A percentile compares a stretch with the other conserved stretches of the same genome.
phyloP scores from a whole-genome alignment of 2,888 invertebrate genomes.

The Dicyrtoma fusca region DNA sequence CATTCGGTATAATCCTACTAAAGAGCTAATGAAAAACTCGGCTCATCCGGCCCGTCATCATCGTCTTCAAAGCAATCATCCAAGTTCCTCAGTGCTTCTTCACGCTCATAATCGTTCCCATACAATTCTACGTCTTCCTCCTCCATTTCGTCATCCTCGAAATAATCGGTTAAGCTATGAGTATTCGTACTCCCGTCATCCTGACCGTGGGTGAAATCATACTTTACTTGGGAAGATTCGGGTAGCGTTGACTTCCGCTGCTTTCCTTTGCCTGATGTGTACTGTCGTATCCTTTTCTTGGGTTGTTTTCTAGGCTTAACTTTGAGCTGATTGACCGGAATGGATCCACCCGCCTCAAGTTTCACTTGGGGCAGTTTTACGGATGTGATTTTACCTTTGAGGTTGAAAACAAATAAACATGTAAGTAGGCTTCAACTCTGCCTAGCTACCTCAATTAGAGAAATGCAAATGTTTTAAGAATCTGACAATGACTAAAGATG shows the following conservation, averaged over 20 bases:
- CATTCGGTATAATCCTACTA: no score
- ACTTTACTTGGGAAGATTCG: constrained; percentile 1
- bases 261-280: constrained; percentile 24
- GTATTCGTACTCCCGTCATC: neutral
- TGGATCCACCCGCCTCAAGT: constrained; percentile 42
- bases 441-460: no score
- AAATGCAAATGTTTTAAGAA: no score
- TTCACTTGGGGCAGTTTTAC: constrained; percentile 33
- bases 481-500: neutral
- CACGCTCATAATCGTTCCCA: neutral
- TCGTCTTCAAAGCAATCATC: constrained; percentile 18
- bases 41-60: neutral
- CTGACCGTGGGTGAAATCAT: neutral
- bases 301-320: constrained; percentile 8
- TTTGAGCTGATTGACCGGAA: constrained; percentile 30
- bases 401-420: no score
- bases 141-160: constrained; percentile 36
- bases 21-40: no score
- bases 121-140: constrained; percentile 23
- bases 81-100: constrained; percentile 5
- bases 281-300: constrained; percentile 28
- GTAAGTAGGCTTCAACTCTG: no score
- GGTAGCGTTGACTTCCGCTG: constrained; percentile 10
- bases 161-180: constrained; percentile 21
- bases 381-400: constrained; percentile 46